These are phyloP conservation scores for Poecilia latipinna DNA, from an alignment of 2,113 vertebrate species.

Conservation along the genomic window DNA sequence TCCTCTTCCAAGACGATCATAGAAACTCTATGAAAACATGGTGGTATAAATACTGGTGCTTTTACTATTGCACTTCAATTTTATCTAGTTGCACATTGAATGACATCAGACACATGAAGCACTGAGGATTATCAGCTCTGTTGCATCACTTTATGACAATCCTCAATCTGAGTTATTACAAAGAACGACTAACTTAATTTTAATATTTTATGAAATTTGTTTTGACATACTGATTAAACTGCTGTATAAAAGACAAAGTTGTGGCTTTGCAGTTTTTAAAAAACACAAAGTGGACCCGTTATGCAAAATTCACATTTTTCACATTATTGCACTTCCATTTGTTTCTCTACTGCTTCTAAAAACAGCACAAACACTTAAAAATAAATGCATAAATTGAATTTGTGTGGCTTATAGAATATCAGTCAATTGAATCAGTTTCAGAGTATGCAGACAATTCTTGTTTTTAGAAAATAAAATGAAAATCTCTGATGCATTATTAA, in stretches of 20 bases:
- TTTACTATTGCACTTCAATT: constrained; percentile 26
- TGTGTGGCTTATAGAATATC: too few species aligned
- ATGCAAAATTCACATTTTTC: too few species aligned
- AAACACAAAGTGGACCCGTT: neutral
- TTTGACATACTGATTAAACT: neutral
- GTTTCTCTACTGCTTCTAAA: too few species aligned
- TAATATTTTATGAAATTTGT: constrained; percentile 5
- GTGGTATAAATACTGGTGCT: constrained; percentile 46
- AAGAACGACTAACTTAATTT: neutral
- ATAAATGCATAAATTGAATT: too few species aligned
- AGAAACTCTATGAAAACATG: neutral
- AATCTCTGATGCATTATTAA: too few species aligned
- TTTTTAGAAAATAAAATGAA: too few species aligned
- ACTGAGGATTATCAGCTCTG: neutral
- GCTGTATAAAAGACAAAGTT: neutral
- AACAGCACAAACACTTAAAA: too few species aligned
- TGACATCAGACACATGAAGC: neutral
- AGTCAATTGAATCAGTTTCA: too few species aligned
- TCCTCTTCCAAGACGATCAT: neutral
- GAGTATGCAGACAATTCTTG: too few species aligned
- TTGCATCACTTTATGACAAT: neutral
- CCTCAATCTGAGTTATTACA: neutral
- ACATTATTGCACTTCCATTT: too few species aligned
- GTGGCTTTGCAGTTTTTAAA: constrained; percentile 9
- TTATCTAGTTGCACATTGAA: constrained; percentile 10